Base-by-base conservation (phyloP, 2,797 vertebrate species). In the Alosa sapidissima region DNA sequence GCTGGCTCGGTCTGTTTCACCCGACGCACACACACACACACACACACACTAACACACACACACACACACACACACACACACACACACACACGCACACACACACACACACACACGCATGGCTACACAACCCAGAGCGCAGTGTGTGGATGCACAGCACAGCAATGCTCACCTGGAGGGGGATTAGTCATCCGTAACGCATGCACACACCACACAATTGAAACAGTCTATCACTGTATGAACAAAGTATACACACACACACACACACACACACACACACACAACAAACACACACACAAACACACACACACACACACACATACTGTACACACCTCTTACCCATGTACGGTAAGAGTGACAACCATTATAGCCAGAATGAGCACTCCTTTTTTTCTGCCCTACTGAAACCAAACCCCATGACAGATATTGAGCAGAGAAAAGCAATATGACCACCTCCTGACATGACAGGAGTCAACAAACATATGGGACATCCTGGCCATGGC, bases 81-180 rank as follows among this genome's bases (percentile, higher is more conserved):
- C 28, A 47, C 36, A 78, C 72, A 78, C 45, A 41, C 72, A 78
- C 36, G 78, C 16, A 47, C 45, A 36, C 72, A 47, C 36, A 78
- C 72, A 47, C 45, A 36, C 28, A 28, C 28, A 4, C 36, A 78
- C 72, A 78, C 45, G 41, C 72, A 78, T 78, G 72, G 72, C 16
- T 78, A 78, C 72, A 47, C 72, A 78, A 45, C 14, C 36, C 45
- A 21, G 36, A 78, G 19, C 14, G 19, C 19, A 19, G 2, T 19
- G 16, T 19, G 19, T 55, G 72, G 36, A 78, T 5, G 16, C 72
- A 47, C 5, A 21, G 16, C 65, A 81, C 65, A 62, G 49, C 41
- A 14, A 33, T 55, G 81, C 45, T 81, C 81, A 87, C 81, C 58
- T 60, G 86, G 72, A 85, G 81, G 81, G 28, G 41, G 52, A 24